Conservation (phyloP, 1,140 invertebrate species). For the Oryctes rhinoceros region DNA sequence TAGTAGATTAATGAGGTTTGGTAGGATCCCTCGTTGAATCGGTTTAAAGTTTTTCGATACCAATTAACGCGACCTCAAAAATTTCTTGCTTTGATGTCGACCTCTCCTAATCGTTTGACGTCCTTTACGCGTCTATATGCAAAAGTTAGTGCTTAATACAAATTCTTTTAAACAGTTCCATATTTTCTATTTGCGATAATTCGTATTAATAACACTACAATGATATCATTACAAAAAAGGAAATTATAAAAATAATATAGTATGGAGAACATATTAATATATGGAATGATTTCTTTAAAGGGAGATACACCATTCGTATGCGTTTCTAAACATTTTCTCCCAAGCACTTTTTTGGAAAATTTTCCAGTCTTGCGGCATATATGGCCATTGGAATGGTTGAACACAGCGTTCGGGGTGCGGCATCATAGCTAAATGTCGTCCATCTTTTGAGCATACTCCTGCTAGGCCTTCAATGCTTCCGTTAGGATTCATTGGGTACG, state of each 20-base stretch:
- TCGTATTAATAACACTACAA: not conserved
- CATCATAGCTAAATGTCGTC: conserved; percentile 96
- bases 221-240: not conserved
- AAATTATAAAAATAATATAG: not conserved
- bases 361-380: conserved; percentile 67
- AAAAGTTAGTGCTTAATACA: too few species aligned
- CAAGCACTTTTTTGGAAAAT: conserved; percentile 78
- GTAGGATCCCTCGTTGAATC: too few species aligned
- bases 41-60: too few species aligned
- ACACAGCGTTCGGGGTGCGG: conserved; percentile 95
- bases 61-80: too few species aligned
- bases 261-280: not conserved
- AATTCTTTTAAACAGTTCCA: too few species aligned
- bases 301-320: conserved; percentile 78
- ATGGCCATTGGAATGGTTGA: conserved; percentile 87
- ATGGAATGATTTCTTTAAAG: not conserved
- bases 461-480: conserved; percentile 87
- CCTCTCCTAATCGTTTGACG: too few species aligned
- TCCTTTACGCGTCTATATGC: too few species aligned
- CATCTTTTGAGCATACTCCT: conserved; percentile 87
- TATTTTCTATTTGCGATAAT: too few species aligned
- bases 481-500: conserved; percentile 94
- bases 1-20: too few species aligned
- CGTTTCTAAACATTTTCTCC: conserved; percentile 92
- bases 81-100: too few species aligned